Base-by-base conservation (phyloP, 2,888 invertebrate genomes). In the Seira ritae region DNA sequence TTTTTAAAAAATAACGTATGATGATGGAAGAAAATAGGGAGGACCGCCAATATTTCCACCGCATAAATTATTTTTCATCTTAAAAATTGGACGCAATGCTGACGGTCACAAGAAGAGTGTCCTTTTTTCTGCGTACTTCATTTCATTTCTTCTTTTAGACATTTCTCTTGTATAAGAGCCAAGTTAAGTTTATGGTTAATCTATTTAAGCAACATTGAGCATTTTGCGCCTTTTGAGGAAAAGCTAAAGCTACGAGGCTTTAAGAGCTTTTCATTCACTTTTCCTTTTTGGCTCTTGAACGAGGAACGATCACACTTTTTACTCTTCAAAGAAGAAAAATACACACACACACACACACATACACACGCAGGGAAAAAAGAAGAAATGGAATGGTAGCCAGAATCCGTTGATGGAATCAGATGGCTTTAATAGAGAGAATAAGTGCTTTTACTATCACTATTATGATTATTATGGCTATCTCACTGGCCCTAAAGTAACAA, bases 391-490 rank as follows among this genome's bases (percentile, higher is more conserved):
- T 62, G 55, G 65, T 78, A 66, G 83, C 83, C 83, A 83, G 77
- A 76, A 78, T 74, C 77, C 78, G 46, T 68, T 72, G 78, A 83
- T 83, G 78, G 83, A 83, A 83, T 83, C 83, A 83, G 83, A 78
- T 83, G 78, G 78, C 83, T 83, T 83, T 78, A 82, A 82, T 82
- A 82, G 82, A 72, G 73, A 82, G 82, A 77, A 82, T 82, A 78
- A 83, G 83, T 83, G 83, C 83, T 83, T 78, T 83, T 83, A 78
- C 78, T 83, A 83, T 78, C 83, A 78, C 83, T 83, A 83, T 83
- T 83, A 83, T 78, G 83, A 83, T 83, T 83, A 83, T 78, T 83
- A 74, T 74, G 20, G 83, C 83, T 83, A 83, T 83, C 83, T 78
- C 31, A 31, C 78, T 78, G 77, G 50, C 83, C 74, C 65, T 65